Conservation (phyloP, 2,113 vertebrate species). For the Alexandromys fortis region DNA sequence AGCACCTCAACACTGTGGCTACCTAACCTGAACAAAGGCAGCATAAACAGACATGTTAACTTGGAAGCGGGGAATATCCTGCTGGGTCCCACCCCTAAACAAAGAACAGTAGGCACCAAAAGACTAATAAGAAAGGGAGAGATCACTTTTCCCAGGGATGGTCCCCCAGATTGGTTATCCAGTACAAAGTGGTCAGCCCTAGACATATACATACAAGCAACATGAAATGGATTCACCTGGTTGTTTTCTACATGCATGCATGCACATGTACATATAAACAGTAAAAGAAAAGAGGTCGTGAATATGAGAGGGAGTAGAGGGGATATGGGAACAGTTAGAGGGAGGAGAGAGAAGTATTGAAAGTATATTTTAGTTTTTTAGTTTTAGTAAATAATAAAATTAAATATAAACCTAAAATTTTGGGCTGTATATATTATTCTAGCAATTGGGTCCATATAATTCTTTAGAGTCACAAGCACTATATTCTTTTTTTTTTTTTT, state of each 20-base stretch:
- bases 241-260: neutral
- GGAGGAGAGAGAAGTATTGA: neutral
- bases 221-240: neutral
- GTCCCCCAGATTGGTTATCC: neutral
- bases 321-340: neutral
- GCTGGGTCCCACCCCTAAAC: neutral
- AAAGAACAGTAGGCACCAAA: neutral
- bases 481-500: neutral
- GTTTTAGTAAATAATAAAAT: neutral
- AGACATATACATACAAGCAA: neutral
- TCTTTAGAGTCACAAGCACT: conserved; percentile 22
- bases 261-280: neutral
- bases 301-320: neutral
- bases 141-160: neutral
- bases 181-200: neutral
- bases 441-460: neutral
- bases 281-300: neutral
- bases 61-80: neutral
- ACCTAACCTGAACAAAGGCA: neutral
- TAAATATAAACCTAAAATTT: neutral
- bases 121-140: neutral
- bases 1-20: neutral
- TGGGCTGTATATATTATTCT: conserved; percentile 10
- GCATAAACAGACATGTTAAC: neutral
- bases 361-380: neutral